phyloP scores from a whole-genome alignment of 2,888 invertebrate genomes.

The Heliconius ethilla region DNA sequence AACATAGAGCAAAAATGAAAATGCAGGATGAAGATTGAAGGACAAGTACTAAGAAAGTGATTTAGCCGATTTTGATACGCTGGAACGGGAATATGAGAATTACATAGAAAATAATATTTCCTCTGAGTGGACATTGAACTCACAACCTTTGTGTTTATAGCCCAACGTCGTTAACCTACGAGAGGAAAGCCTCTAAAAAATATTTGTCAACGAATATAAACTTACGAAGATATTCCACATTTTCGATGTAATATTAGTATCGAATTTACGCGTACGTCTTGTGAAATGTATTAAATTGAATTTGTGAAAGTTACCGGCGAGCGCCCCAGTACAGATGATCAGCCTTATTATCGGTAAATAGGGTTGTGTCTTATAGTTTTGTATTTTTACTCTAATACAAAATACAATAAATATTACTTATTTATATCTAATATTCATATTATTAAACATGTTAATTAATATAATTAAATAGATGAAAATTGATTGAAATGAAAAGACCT shows the following conservation, averaged over 20 bases:
- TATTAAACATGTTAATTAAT: no score
- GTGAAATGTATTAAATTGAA: conserved; percentile 31
- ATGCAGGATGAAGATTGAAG: not conserved
- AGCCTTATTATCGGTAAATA: conserved; percentile 31
- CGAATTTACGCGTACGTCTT: conserved; percentile 4
- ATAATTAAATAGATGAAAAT: no score
- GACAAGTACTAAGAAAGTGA: not conserved
- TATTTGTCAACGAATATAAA: not conserved
- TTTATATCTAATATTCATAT: not conserved
- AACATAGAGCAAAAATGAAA: no score
- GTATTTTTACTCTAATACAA: not conserved
- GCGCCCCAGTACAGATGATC: conserved; percentile 36
- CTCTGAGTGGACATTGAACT: not conserved
- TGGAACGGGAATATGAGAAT: no score
- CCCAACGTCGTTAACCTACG: no score
- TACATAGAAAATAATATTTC: not conserved
- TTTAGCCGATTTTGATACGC: not conserved
- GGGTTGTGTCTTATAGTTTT: conserved; percentile 21
- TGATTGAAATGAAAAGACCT: no score
- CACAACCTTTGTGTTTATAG: not conserved
- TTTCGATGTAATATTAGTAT: conserved; percentile 1
- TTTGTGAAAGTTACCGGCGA: conserved; percentile 29
- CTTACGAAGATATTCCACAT: not conserved
- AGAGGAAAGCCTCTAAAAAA: not conserved
- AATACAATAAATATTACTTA: not conserved